These are phyloP conservation scores for Calyptommatus sinebrachiatus DNA, from an alignment of 2,113 vertebrate genomes.

Conservation along the genomic window DNA sequence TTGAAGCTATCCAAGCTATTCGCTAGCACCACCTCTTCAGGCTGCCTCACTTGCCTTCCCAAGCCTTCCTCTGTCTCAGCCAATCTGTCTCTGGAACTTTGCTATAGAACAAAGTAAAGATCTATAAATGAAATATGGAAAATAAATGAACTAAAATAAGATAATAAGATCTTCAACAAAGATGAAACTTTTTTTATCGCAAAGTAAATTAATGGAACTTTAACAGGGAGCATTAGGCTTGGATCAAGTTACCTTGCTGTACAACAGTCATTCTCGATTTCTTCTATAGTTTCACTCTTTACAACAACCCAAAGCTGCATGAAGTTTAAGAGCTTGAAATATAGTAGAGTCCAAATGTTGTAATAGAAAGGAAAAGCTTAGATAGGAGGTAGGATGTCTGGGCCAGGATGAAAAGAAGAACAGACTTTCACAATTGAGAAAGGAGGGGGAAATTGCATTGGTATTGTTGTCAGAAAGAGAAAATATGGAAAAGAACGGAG, in stretches of 20 bases:
- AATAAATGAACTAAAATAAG: conserved; percentile 19
- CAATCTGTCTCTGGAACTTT: background rate
- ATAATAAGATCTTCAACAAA: conserved; percentile 41
- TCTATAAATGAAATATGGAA: background rate
- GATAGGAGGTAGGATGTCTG: conserved; percentile 76
- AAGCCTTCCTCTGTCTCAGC: no score
- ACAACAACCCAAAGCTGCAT: conserved; percentile 52
- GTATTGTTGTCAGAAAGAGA: conserved; percentile 73
- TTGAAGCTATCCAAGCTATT: no score
- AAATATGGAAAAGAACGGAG: conserved; percentile 64
- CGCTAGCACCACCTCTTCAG: no score
- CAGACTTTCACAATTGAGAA: conserved; percentile 75
- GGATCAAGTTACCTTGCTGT: conserved; percentile 71
- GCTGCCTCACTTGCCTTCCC: no score
- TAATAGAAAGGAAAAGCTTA: conserved; percentile 76
- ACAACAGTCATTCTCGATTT: conserved; percentile 62
- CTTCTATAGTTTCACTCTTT: background rate
- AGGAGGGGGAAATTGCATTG: conserved; percentile 45
- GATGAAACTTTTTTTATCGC: conserved; percentile 17
- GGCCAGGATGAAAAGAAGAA: conserved; percentile 73
- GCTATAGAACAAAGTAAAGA: background rate
- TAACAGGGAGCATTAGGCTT: conserved; percentile 55
- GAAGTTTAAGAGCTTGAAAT: conserved; percentile 75
- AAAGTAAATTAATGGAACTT: conserved; percentile 39
- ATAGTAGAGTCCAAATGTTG: conserved; percentile 67